These are phyloP conservation scores for Anguilla obscura DNA, from an alignment of 2,797 vertebrate species.

Conservation along the genomic window DNA sequence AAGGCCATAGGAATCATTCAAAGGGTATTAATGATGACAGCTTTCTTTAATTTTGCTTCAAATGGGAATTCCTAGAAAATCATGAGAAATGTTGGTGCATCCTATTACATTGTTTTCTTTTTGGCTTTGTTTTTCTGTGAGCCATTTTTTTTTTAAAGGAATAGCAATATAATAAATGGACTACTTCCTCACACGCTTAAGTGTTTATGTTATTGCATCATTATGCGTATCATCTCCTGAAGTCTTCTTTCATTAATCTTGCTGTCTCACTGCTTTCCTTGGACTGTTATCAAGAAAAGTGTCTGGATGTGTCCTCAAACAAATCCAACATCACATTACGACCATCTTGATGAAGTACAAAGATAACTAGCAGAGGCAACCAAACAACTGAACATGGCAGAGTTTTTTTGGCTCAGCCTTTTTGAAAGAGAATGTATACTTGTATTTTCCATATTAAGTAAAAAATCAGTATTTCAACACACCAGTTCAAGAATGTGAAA, in stretches of 20 bases:
- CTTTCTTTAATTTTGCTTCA: constrained; percentile 36
- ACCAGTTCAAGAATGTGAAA: not conserved
- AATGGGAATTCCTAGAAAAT: constrained; percentile 35
- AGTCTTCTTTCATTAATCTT: not conserved
- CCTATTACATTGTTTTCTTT: constrained; percentile 3
- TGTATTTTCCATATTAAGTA: not conserved
- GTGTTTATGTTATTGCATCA: constrained; percentile 1
- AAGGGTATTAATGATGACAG: constrained; percentile 30
- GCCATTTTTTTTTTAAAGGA: not conserved
- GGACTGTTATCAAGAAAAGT: not conserved
- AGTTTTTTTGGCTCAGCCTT: not conserved
- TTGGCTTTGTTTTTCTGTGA: not conserved
- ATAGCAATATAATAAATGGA: not conserved
- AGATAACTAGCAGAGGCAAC: not conserved
- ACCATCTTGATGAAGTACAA: not conserved
- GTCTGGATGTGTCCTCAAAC: not conserved
- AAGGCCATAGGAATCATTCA: constrained; percentile 31
- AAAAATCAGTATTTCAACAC: not conserved
- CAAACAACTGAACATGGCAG: not conserved
- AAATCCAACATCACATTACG: not conserved
- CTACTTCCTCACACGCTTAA: not conserved
- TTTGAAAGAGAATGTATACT: not conserved
- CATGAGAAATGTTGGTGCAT: not conserved
- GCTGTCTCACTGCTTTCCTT: not conserved
- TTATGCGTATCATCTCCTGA: constrained; percentile 14